A percentile compares a stretch with the other conserved stretches of the same genome.
Evolutionary conservation across 2,888 invertebrate species (phyloP).

Genomic region (Orchesella flavescens): DNA sequence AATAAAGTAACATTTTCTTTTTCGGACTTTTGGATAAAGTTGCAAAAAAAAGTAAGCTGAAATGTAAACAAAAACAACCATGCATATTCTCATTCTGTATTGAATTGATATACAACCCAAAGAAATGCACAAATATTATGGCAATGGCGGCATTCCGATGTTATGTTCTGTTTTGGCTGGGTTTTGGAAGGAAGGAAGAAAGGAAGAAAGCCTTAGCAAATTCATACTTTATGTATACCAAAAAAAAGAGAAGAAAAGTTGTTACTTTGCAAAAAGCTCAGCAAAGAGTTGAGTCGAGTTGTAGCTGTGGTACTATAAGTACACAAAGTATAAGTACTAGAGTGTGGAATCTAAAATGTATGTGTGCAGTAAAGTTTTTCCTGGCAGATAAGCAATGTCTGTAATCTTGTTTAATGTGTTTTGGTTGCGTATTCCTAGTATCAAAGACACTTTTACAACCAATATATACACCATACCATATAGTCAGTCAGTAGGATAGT

Average conservation of each 20-base stretch:
- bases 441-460: too few species aligned
- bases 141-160: background rate
- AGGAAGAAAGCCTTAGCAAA: slow-evolving; percentile 7
- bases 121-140: slow-evolving; percentile 17
- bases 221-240: background rate
- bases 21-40: slow-evolving; percentile 18
- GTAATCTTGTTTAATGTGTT: slow-evolving; percentile 32
- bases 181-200: background rate
- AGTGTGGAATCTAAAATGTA: too few species aligned
- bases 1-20: slow-evolving; percentile 3
- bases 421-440: slow-evolving; percentile 4
- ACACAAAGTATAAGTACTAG: background rate
- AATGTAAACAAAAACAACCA: slow-evolving; percentile 12
- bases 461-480: too few species aligned
- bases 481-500: too few species aligned
- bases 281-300: background rate
- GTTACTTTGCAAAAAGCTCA: background rate
- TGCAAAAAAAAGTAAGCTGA: slow-evolving; percentile 32
- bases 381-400: slow-evolving; percentile 24
- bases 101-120: background rate
- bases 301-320: background rate
- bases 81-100: too few species aligned
- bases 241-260: background rate
- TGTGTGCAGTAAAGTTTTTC: slow-evolving; percentile 11
- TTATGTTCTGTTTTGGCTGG: background rate